phyloP scores from a whole-genome alignment of 2,888 invertebrate genomes.

The Erpobdella octoculata region DNA sequence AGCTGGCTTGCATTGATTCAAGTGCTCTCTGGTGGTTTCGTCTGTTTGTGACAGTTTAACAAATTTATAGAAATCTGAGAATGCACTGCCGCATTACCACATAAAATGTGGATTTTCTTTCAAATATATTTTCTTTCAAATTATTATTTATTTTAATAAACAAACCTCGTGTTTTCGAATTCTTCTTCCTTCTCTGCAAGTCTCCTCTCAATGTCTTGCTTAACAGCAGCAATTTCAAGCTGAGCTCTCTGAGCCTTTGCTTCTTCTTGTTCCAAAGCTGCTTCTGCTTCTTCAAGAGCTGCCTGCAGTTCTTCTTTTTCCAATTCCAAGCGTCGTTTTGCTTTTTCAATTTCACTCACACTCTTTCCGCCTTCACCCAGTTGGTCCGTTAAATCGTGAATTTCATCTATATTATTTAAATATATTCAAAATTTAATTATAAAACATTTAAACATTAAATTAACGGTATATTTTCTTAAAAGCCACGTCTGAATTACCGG shows the following conservation, averaged over 20 bases:
- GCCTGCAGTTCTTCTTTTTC: constrained; percentile 99
- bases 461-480: neutral
- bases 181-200: constrained; percentile 99
- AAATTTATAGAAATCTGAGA: neutral
- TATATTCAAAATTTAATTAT: neutral
- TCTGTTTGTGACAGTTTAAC: constrained; percentile 56
- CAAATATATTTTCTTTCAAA: neutral
- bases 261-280: constrained; percentile 98
- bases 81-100: neutral
- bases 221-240: constrained; percentile 93
- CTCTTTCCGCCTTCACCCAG: constrained; percentile 98
- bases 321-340: constrained; percentile 92
- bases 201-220: constrained; percentile 97
- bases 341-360: constrained; percentile 98
- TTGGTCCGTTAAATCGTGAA: constrained; percentile 97
- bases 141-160: neutral
- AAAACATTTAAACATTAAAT: neutral
- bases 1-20: constrained; percentile 98
- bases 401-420: constrained; percentile 66
- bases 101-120: neutral
- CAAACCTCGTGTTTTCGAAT: constrained; percentile 86
- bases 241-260: constrained; percentile 85
- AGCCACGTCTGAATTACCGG: constrained; percentile 52
- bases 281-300: constrained; percentile 96
- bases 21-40: constrained; percentile 99